These are phyloP conservation scores for Aleiodes alternator DNA, from an alignment of 2,888 invertebrate genomes.

Conservation along the genomic window DNA sequence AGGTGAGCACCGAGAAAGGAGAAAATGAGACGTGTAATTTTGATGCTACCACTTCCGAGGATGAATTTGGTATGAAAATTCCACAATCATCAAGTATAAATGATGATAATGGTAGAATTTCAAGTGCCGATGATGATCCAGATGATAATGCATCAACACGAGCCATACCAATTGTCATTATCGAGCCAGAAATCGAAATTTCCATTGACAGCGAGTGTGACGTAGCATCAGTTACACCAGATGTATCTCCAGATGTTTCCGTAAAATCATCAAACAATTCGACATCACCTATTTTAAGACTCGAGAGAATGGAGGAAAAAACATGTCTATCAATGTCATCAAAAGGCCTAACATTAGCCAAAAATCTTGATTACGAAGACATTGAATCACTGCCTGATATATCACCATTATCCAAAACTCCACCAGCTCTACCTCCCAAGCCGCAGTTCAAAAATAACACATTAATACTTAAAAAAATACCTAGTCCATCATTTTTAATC, in stretches of 20 bases:
- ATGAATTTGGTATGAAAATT: constrained; percentile 69
- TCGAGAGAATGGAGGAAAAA: constrained; percentile 71
- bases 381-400: constrained; percentile 71
- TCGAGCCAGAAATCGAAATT: constrained; percentile 63
- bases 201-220: constrained; percentile 41
- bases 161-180: constrained; percentile 71
- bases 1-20: constrained; percentile 54
- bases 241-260: constrained; percentile 27
- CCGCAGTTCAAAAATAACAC: constrained; percentile 76
- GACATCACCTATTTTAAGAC: constrained; percentile 61
- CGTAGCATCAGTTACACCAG: constrained; percentile 30
- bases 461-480: constrained; percentile 71
- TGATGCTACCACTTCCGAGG: constrained; percentile 65
- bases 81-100: constrained; percentile 4
- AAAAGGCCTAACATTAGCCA: constrained; percentile 71
- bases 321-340: constrained; percentile 70
- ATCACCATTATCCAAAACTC: constrained; percentile 75
- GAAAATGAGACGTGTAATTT: constrained; percentile 58
- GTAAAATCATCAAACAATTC: constrained; percentile 47
- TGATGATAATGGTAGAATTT: constrained; percentile 43
- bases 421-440: constrained; percentile 86
- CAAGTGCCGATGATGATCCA: constrained; percentile 43
- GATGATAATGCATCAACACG: constrained; percentile 56
- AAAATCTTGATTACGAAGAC: constrained; percentile 73
- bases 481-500: constrained; percentile 73